These are phyloP conservation scores for Microtus ochrogaster DNA, from an alignment of 2,113 vertebrate species.

Conservation along the genomic window DNA sequence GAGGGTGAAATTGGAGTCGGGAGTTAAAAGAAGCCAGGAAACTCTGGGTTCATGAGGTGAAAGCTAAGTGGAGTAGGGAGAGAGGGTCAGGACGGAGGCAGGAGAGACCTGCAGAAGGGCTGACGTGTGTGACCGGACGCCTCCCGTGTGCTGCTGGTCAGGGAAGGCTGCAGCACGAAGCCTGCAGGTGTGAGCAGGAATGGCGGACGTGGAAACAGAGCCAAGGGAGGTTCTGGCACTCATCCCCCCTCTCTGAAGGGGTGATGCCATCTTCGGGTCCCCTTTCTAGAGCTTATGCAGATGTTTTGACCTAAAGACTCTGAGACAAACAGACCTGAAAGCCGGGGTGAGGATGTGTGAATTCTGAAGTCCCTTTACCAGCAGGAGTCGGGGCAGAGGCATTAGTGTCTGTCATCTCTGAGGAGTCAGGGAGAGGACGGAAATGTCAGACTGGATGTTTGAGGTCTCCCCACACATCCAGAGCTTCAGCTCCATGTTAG, in stretches of 20 bases:
- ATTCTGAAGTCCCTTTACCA: neutral
- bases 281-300: constrained; percentile 28
- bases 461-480: no score
- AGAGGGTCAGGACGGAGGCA: constrained; percentile 22
- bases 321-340: neutral
- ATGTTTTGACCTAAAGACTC: constrained; percentile 10
- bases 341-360: neutral
- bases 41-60: constrained; percentile 68
- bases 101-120: neutral
- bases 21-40: constrained; percentile 61
- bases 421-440: neutral
- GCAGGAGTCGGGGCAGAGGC: neutral
- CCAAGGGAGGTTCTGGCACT: neutral
- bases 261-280: neutral
- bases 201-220: neutral
- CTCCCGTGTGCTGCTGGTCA: neutral
- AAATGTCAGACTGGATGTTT: neutral
- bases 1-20: neutral
- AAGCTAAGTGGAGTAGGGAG: constrained; percentile 30
- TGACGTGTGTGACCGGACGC: neutral
- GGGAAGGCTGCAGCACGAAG: neutral
- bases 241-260: neutral
- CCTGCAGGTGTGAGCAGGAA: constrained; percentile 3
- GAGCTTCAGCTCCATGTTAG: neutral
- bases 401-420: neutral